Conservation (phyloP, 2,888 invertebrate species). For the Stenichneumon culpator region DNA sequence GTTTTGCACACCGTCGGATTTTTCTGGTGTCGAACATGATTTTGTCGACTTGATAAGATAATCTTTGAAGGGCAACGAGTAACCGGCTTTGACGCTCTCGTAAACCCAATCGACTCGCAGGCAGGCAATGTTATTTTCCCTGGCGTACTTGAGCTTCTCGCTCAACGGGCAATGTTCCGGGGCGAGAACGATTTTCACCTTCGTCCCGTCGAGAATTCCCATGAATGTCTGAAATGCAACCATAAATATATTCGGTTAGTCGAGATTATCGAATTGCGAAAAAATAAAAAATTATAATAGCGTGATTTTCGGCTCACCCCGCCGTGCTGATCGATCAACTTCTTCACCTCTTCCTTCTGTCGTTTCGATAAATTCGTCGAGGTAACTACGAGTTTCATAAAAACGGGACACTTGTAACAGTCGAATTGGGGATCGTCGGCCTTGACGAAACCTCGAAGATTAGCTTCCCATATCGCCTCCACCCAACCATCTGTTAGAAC, state of each 20-base stretch:
- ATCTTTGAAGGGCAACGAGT: constrained; percentile 88
- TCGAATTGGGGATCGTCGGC: constrained; percentile 89
- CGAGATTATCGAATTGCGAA: constrained; percentile 3
- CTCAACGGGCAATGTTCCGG: constrained; percentile 85
- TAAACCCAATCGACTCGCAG: constrained; percentile 92
- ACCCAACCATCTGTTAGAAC: constrained; percentile 94
- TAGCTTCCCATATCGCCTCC: constrained; percentile 91
- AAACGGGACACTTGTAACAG: constrained; percentile 89
- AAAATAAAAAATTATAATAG: neutral
- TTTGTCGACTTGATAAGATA: constrained; percentile 87
- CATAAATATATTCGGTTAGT: neutral
- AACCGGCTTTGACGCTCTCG: constrained; percentile 91
- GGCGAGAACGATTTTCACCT: constrained; percentile 86
- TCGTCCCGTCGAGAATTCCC: constrained; percentile 86
- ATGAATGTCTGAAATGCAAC: constrained; percentile 84
- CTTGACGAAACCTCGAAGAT: constrained; percentile 87
- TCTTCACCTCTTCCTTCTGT: constrained; percentile 89
- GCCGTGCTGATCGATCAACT: constrained; percentile 91
- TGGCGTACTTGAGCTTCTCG: constrained; percentile 90
- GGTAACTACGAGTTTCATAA: constrained; percentile 92
- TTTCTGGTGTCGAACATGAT: constrained; percentile 91
- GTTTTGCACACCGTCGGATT: constrained; percentile 76
- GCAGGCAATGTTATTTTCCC: constrained; percentile 88
- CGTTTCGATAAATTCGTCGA: constrained; percentile 90
- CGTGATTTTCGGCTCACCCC: constrained; percentile 83